A percentile compares a stretch with the other conserved stretches of the same genome.
These are phyloP conservation scores for Himalopsyche japonica DNA, from an alignment of 2,888 invertebrate genomes.

Conservation along the genomic window DNA sequence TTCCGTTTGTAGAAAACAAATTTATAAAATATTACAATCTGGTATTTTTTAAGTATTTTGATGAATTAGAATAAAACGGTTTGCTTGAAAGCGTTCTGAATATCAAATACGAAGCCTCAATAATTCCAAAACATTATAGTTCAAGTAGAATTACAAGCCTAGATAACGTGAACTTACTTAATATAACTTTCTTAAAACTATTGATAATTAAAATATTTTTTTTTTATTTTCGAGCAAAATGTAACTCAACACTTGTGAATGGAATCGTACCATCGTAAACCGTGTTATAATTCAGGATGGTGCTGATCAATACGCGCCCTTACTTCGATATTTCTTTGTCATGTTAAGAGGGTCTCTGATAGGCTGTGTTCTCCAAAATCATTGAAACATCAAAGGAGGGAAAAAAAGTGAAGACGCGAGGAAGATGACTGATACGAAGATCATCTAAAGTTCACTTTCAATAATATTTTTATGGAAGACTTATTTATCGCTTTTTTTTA, in stretches of 20 bases:
- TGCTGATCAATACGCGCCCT: not conserved
- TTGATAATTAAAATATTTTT: no score
- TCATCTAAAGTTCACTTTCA: not conserved
- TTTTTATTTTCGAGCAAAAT: no score
- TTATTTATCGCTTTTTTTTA: not conserved
- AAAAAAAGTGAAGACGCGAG: not conserved
- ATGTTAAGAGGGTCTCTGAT: slow-evolving; percentile 12
- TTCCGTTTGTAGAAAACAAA: no score
- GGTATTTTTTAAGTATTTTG: no score
- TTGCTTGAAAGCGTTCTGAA: no score
- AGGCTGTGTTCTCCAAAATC: slow-evolving; percentile 2
- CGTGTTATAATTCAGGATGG: slow-evolving; percentile 10
- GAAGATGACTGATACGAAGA: not conserved
- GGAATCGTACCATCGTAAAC: not conserved
- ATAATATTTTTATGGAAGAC: not conserved
- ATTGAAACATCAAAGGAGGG: not conserved
- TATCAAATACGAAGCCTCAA: no score
- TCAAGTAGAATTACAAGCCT: no score
- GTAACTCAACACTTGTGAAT: not conserved
- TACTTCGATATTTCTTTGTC: slow-evolving; percentile 14
- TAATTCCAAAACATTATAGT: no score
- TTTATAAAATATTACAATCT: no score
- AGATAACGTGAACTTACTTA: no score
- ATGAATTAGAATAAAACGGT: no score
- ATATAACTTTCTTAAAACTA: no score